phyloP scores from a whole-genome alignment of 2,797 vertebrate species.

The Anguilla anguilla region DNA sequence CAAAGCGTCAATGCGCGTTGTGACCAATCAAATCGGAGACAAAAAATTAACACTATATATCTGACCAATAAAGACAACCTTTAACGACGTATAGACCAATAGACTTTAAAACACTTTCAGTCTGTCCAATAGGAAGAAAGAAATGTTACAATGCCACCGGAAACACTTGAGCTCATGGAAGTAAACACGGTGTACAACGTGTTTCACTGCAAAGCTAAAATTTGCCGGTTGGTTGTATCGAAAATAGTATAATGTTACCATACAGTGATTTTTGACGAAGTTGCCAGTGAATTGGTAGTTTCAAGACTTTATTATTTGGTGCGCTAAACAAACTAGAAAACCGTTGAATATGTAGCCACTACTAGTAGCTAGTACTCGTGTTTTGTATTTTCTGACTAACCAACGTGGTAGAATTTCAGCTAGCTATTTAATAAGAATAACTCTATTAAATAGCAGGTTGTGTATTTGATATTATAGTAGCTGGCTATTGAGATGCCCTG shows the following conservation, averaged over 20 bases:
- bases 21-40: constrained; percentile 31
- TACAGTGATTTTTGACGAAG: neutral
- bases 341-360: neutral
- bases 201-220: neutral
- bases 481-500: neutral
- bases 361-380: neutral
- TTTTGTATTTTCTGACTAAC: neutral
- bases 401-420: neutral
- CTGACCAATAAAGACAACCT: neutral
- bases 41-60: constrained; percentile 45
- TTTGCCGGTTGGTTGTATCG: neutral
- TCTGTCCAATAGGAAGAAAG: neutral
- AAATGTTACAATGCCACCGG: neutral
- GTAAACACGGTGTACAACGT: neutral
- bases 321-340: neutral
- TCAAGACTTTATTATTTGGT: neutral
- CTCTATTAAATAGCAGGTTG: too few species aligned
- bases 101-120: neutral
- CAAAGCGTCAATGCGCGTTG: neutral
- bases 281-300: neutral
- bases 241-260: neutral
- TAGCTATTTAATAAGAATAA: neutral
- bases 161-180: neutral
- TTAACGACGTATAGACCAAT: neutral
- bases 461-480: neutral